Conservation (phyloP, 2,888 invertebrate genomes). For the Cenopis cana region DNA sequence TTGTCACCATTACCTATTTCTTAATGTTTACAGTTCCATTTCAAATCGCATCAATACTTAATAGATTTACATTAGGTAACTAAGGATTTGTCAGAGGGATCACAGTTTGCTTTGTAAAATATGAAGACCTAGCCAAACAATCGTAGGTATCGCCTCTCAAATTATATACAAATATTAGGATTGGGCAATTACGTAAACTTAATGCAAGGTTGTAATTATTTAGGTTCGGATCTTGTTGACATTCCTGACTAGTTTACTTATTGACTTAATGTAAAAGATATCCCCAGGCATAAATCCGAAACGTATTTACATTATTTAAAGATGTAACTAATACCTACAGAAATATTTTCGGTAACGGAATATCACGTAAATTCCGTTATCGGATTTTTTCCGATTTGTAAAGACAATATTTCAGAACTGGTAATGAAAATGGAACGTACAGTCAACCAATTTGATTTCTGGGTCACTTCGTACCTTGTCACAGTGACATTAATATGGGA, state of each 20-base stretch:
- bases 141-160: conserved; percentile 25
- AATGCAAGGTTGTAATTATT: conserved; percentile 30
- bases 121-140: conserved; percentile 41
- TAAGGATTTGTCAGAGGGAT: conserved; percentile 25
- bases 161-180: conserved; percentile 42
- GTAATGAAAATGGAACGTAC: too few relatives aligned
- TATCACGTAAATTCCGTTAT: too few relatives aligned
- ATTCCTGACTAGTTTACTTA: conserved; percentile 8
- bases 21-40: neutral
- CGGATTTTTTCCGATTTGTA: too few relatives aligned
- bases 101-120: conserved; percentile 42
- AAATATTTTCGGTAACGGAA: too few relatives aligned
- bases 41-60: conserved; percentile 1
- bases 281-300: too few relatives aligned
- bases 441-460: too few relatives aligned
- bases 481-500: too few relatives aligned
- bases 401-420: too few relatives aligned
- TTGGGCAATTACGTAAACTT: conserved; percentile 30
- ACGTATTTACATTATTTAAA: too few relatives aligned
- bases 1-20: neutral
- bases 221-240: conserved; percentile 16
- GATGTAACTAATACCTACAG: too few relatives aligned
- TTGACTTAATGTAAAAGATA: neutral
- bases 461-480: too few relatives aligned
- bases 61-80: conserved; percentile 15